Percentiles rank a stretch among this genome's conserved stretches.
These are phyloP conservation scores for Gryllus longicercus DNA, from an alignment of 2,888 invertebrate genomes.

Conservation along the genomic window DNA sequence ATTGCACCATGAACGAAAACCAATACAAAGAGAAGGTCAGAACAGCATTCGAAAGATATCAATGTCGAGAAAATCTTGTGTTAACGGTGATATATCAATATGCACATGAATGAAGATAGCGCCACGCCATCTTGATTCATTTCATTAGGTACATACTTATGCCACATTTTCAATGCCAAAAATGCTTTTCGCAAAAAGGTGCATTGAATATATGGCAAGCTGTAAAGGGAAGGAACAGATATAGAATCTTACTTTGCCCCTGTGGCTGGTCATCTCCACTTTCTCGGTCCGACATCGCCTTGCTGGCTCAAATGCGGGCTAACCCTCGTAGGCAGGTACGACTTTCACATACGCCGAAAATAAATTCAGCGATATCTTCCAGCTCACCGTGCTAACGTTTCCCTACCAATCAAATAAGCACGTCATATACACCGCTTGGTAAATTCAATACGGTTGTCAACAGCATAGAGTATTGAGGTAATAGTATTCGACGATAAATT, in stretches of 20 bases:
- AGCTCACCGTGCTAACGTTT: not conserved
- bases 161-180: not conserved
- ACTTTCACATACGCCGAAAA: constrained; percentile 38
- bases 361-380: constrained; percentile 26
- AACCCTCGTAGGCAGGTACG: constrained; percentile 39
- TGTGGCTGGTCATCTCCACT: constrained; percentile 46
- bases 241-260: constrained; percentile 44
- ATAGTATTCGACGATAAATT: not conserved
- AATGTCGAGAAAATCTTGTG: not conserved
- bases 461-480: not conserved
- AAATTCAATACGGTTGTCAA: constrained; percentile 18
- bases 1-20: too few species aligned
- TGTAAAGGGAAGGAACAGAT: not conserved
- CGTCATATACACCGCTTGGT: constrained; percentile 12
- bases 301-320: constrained; percentile 38
- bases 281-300: constrained; percentile 46
- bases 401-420: constrained; percentile 12
- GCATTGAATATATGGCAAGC: not conserved
- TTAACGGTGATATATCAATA: not conserved
- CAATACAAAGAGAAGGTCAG: too few species aligned
- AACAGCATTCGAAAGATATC: too few species aligned
- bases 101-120: constrained; percentile 31
- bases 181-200: not conserved
- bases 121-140: constrained; percentile 39
- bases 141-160: constrained; percentile 33